Evolutionary conservation across 2,888 invertebrate genomes (phyloP), one percentile per base, ranked within the genome.

Genomic region (Penaeus monodon): DNA sequence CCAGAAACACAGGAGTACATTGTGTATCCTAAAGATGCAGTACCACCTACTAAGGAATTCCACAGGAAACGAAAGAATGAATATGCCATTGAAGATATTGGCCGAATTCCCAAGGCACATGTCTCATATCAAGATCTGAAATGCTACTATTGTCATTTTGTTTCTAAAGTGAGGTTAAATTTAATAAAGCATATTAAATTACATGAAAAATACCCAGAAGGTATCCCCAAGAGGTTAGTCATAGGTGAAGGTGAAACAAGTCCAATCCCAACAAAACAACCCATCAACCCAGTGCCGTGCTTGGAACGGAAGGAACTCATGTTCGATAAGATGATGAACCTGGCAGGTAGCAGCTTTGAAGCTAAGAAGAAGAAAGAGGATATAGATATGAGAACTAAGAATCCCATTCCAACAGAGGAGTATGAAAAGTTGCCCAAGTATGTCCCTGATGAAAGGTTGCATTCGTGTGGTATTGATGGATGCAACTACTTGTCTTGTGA

Each of bases 311-410:
- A 95, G 90, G 96, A 96, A 91, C 94, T 94, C 90, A 96, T 96
- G 94, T 97, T 96, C 91, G 96, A 97, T 92, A 96, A 95, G 92
- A 97, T 97, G 97, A 94, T 95, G 0, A 97, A 97, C 92, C 93
- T 96, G 29, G 96, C 97, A 0, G 95, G 95, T n/a, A 96, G 95
- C 90, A 96, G 95, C 29, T 91, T 92, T 82, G 90, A 91, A 70
- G 89, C 88, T 29, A 91, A 91, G 68, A 90, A 88, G 77, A 88
- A 89, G 68, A 89, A 85, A 14, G 88, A 88, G 57, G 89, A 90
- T 63, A 85, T 79, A 33, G 90, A 91, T 1, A 89, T 90, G n/a
- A 90, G 89, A 38, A 90, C 87, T 63, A 90, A 90, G 64, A 84
- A 90, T 24, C 88, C 90, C 33, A 88, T 89, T 78, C 85, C 89